A percentile compares a stretch with the other conserved stretches of the same genome.
Evolutionary conservation across 2,113 vertebrate species (phyloP).

Genomic region (Laterallus jamaicensis): DNA sequence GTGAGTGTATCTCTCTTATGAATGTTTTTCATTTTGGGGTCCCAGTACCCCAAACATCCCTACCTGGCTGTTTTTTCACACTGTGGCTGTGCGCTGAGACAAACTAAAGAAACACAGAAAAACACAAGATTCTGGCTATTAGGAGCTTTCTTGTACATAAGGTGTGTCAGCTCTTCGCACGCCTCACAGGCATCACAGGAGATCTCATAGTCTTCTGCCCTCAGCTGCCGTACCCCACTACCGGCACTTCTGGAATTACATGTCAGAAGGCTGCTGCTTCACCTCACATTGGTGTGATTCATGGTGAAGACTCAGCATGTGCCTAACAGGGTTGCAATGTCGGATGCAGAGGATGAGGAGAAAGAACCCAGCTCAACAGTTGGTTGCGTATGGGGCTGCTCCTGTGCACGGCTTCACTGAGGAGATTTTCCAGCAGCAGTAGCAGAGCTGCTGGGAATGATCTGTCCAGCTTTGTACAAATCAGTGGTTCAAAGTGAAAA

Average conservation of each 20-base stretch:
- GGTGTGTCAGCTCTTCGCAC: background rate
- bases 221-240: background rate
- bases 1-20: background rate
- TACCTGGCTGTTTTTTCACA: background rate
- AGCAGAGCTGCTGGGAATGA: background rate
- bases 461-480: background rate
- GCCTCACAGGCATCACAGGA: background rate
- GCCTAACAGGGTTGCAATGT: background rate
- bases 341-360: background rate
- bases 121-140: background rate
- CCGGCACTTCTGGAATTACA: background rate
- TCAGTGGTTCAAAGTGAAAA: background rate
- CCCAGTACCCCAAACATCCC: background rate
- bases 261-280: background rate
- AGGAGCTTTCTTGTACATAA: background rate
- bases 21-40: background rate
- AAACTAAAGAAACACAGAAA: background rate
- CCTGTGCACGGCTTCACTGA: background rate
- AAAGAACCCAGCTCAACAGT: background rate
- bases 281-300: background rate
- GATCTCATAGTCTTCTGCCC: background rate
- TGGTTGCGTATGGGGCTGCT: background rate
- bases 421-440: background rate
- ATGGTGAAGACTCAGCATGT: fast-evolving
- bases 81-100: background rate